phyloP scores from a whole-genome alignment of 2,888 invertebrate genomes.

The Deilephila porcellus region DNA sequence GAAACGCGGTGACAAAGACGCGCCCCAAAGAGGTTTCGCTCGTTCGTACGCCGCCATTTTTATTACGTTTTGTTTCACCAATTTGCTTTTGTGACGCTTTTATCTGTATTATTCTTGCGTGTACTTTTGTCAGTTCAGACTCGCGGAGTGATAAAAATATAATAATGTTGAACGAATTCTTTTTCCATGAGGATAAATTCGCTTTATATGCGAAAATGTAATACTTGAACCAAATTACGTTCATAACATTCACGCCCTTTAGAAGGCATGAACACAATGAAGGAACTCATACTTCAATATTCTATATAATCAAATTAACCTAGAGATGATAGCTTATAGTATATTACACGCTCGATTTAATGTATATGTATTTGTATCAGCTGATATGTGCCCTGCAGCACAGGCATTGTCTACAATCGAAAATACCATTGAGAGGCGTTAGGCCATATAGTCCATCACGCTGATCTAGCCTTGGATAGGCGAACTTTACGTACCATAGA shows the following conservation, averaged over 20 bases:
- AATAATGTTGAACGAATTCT: neutral
- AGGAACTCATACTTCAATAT: too few species aligned
- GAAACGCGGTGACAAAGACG: slow-evolving; percentile 15
- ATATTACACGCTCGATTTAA: too few species aligned
- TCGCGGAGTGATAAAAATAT: neutral
- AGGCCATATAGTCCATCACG: too few species aligned
- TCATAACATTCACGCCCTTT: neutral
- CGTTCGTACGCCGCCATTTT: slow-evolving; percentile 19
- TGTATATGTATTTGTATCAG: too few species aligned
- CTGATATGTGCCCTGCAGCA: too few species aligned
- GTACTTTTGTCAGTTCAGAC: neutral
- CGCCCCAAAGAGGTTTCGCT: slow-evolving; percentile 5
- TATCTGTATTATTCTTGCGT: slow-evolving; percentile 1
- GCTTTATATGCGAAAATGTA: neutral
- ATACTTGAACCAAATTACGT: neutral
- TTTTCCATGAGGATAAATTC: neutral
- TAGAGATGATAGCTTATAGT: too few species aligned
- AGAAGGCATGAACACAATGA: too few species aligned
- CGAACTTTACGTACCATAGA: too few species aligned
- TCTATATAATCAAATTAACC: too few species aligned
- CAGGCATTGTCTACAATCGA: too few species aligned
- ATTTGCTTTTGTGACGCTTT: slow-evolving; percentile 19
- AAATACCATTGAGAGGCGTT: too few species aligned
- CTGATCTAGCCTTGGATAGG: too few species aligned
- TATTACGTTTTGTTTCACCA: slow-evolving; percentile 20